Evolutionary conservation across 2,888 invertebrate species (phyloP), one percentile per base, ranked within the genome.

Genomic region (Drosophila cracens): DNA sequence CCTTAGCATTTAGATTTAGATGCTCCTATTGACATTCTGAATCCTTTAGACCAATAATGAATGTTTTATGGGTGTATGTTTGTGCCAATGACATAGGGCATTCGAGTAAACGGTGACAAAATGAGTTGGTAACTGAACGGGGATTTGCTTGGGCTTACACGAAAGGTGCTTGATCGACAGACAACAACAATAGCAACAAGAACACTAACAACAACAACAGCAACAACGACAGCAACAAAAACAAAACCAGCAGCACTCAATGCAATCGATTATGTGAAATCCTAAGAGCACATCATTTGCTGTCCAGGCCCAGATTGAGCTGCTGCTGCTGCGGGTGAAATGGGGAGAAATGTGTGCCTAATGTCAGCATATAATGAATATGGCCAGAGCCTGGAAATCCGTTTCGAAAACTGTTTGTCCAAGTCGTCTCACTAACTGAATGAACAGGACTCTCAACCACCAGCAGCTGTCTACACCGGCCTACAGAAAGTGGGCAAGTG

Each of bases 251-350:
- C 38, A 51, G 60, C 59, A 69, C 67, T 71, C 69, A 74, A 72
- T 74, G 76, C 81, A 74, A 81, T 81, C 81, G 81, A 81, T 81
- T 81, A 81, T 81, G 71, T 74, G 70, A 76, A 81, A 74, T 76
- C 83, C 81, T 70, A 65, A 69, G 76, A 82, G 80, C 82, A 81
- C 76, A 70, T 82, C 81, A 82, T 80, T 70, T 74, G 81, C 78
- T 64, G 33, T 58, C 46, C 70, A 56, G 36, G 43, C 34, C 40
- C 64, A 48, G 64, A 51, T 59, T 54, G 62, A 36, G 63, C 43
- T 49, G 38, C 36, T 49, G 46, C n/a, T 49, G 46, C 18, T 53
- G 68, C 53, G 46, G 27, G 27, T 34, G 10, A 34, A 40, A 36
- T 2, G 5, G 11, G 31, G 31, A 21, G 13, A 2, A 76, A 81